Evolutionary conservation across 2,113 vertebrate genomes (phyloP).

Genomic region (Acrocephalus arundinaceus): DNA sequence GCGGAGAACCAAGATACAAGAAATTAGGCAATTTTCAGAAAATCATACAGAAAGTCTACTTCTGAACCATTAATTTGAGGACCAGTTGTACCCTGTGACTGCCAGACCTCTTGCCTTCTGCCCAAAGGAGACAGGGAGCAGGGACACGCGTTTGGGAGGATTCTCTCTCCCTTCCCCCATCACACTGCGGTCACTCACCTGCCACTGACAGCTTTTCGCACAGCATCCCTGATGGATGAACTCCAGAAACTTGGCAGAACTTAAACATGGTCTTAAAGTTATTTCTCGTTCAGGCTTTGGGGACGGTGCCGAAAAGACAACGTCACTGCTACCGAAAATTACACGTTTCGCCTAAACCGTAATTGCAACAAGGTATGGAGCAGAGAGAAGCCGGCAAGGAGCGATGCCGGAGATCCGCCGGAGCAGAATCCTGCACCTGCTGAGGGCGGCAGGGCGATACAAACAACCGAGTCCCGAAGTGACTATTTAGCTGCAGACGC

Average conservation of each 20-base stretch:
- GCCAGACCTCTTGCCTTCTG: neutral
- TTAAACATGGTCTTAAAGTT: neutral
- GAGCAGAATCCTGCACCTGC: neutral
- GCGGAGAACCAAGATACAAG: rapidly evolving
- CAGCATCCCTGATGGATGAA: neutral
- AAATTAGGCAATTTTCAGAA: neutral
- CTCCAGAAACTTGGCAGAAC: neutral
- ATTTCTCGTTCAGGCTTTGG: neutral
- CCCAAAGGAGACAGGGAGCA: neutral
- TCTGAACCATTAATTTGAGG: neutral
- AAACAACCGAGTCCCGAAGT: neutral
- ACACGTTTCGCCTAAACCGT: neutral
- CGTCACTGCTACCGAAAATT: neutral
- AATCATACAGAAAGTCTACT: neutral
- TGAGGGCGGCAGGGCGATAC: neutral
- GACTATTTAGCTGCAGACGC: neutral
- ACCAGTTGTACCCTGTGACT: neutral
- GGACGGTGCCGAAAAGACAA: neutral
- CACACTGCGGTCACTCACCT: neutral
- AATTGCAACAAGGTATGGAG: neutral
- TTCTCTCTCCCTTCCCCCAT: neutral
- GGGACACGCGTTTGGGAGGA: neutral
- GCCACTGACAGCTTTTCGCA: neutral
- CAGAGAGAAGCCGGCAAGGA: neutral
- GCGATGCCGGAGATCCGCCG: neutral